Evolutionary conservation across 1,140 invertebrate species (phyloP).

Genomic region (Drosophila mojavensis): DNA sequence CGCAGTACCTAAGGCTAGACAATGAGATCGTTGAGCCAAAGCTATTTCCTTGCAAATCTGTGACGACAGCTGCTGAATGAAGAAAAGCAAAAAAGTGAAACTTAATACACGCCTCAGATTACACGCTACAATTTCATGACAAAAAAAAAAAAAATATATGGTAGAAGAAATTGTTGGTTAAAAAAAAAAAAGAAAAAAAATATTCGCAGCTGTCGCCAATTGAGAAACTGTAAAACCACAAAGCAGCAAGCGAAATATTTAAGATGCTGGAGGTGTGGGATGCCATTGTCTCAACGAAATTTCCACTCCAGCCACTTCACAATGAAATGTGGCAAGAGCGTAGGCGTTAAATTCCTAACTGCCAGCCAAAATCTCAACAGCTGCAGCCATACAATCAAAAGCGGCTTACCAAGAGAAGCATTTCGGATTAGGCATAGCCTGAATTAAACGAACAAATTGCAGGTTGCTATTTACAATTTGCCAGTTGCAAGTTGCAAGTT

Average conservation of each 20-base stretch:
- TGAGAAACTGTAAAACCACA: slow-evolving; percentile 27
- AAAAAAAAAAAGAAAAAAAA: slow-evolving; percentile 14
- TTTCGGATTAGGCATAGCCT: slow-evolving; percentile 25
- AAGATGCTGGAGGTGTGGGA: not conserved
- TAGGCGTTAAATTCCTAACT: slow-evolving; percentile 31
- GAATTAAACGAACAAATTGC: slow-evolving; percentile 35
- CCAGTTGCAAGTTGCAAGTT: slow-evolving; percentile 13
- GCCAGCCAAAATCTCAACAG: slow-evolving; percentile 9
- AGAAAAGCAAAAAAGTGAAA: slow-evolving; percentile 63
- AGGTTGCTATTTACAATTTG: slow-evolving; percentile 17
- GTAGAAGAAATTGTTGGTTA: not conserved
- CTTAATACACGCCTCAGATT: slow-evolving; percentile 64
- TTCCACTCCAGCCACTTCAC: slow-evolving; percentile 68
- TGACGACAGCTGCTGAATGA: slow-evolving; percentile 6
- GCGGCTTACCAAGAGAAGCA: slow-evolving; percentile 20
- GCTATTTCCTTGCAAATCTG: slow-evolving; percentile 56
- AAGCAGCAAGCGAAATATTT: slow-evolving; percentile 14
- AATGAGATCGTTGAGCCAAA: slow-evolving; percentile 44
- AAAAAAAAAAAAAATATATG: not conserved
- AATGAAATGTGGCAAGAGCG: slow-evolving; percentile 36
- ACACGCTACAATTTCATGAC: slow-evolving; percentile 52
- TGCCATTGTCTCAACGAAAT: slow-evolving; percentile 48
- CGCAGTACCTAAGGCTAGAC: slow-evolving; percentile 21
- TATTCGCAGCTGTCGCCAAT: slow-evolving; percentile 12
- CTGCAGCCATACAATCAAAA: slow-evolving; percentile 31